phyloP scores from a whole-genome alignment of 53 echinoderm and acorn worm genomes.

The Echinarachnius parma region DNA sequence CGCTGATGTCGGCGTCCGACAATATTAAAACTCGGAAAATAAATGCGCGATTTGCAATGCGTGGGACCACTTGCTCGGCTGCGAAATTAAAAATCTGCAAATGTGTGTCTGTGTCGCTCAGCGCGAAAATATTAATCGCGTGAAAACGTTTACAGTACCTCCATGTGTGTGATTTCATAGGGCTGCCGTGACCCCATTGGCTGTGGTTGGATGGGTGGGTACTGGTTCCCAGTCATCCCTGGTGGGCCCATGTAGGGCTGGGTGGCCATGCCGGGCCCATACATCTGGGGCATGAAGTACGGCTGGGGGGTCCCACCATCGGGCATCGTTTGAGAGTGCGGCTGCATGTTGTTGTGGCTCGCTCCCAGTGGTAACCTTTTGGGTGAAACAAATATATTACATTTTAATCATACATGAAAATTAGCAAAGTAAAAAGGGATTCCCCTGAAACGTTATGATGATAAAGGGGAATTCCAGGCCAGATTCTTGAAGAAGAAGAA shows the following conservation, averaged over 20 bases:
- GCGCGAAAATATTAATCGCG: too few relatives aligned
- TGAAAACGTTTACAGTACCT: too few relatives aligned
- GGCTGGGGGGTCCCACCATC: slow-evolving; percentile 17
- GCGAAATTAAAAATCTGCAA: too few relatives aligned
- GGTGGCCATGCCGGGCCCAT: slow-evolving; percentile 12
- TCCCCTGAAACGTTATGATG: too few relatives aligned
- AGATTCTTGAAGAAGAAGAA: too few relatives aligned
- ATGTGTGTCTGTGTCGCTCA: too few relatives aligned
- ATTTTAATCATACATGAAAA: neutral
- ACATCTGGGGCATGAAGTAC: slow-evolving; percentile 54
- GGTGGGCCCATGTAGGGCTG: slow-evolving; percentile 35
- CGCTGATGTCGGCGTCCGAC: too few relatives aligned
- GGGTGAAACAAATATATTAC: neutral
- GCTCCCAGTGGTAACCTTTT: slow-evolving; percentile 25
- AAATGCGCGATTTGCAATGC: too few relatives aligned
- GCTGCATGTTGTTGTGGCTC: slow-evolving; percentile 37
- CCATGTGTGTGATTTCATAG: slow-evolving; percentile 77
- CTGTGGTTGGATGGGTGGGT: slow-evolving; percentile 33
- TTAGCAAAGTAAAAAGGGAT: neutral
- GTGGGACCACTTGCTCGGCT: too few relatives aligned
- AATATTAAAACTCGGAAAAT: too few relatives aligned
- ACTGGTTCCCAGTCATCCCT: slow-evolving; percentile 8
- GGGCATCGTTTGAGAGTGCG: slow-evolving; percentile 27
- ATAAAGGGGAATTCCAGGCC: too few relatives aligned
- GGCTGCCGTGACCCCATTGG: slow-evolving; percentile 23